These are phyloP conservation scores for Burhinus oedicnemus DNA, from an alignment of 2,113 vertebrate genomes.

Conservation along the genomic window DNA sequence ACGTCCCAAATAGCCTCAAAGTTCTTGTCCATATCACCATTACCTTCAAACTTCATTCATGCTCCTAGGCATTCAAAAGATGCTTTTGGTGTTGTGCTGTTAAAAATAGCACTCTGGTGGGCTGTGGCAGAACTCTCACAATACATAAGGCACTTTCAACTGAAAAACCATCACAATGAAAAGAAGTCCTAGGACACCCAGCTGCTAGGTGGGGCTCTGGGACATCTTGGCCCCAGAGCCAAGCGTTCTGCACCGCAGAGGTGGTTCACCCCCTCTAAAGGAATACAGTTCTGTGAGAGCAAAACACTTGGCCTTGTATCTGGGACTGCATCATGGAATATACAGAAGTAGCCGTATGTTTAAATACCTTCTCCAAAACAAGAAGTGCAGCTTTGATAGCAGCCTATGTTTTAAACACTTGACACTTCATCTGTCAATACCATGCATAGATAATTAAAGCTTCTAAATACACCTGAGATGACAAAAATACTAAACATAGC, in stretches of 20 bases:
- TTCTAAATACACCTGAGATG: neutral
- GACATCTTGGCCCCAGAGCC: neutral
- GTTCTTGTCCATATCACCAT: neutral
- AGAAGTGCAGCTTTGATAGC: neutral
- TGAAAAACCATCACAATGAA: neutral
- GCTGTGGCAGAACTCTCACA: neutral
- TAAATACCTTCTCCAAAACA: neutral
- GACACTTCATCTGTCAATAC: neutral
- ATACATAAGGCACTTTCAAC: neutral
- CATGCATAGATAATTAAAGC: neutral
- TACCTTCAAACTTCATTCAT: neutral
- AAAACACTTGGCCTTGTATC: neutral
- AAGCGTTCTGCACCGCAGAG: accelerated
- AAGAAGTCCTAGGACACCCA: neutral
- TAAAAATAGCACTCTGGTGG: neutral
- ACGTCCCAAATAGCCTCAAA: neutral
- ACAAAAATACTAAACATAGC: neutral
- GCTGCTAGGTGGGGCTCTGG: neutral
- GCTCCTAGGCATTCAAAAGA: neutral
- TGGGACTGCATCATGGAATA: neutral
- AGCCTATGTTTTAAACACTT: neutral
- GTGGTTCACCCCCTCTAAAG: neutral
- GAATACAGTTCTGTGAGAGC: neutral
- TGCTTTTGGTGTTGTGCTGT: neutral
- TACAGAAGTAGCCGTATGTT: neutral